Base-by-base conservation (phyloP, 1,140 invertebrate species). In the Monochamus saltuarius region DNA sequence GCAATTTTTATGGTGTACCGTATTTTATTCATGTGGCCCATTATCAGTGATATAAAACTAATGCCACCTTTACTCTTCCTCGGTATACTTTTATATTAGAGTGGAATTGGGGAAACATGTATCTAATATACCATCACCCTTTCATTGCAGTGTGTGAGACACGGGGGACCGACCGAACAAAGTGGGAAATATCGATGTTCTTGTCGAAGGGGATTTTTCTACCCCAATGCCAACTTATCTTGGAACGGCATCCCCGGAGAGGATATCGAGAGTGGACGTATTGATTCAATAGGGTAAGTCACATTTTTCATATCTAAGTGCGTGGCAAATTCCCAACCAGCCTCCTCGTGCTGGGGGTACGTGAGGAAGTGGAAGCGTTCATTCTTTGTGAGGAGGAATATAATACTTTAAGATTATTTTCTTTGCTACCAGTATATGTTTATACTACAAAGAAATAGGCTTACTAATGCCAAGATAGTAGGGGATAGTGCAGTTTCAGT, bases 181-280 rank as follows among this genome's bases (percentile, higher is more conserved):
- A 65, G 67, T 38, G 71, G 66, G 7, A 65, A 69, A 36, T 82
- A 82, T 64, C 76, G 74, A 17, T 82, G 81, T 56, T 55, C 77
- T 10, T 82, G 81, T 63, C 71, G 69, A 11, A 73, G 76, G 10
- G 80, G 80, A 42, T 82, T 69, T 51, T 82, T 79, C 64, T 65
- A 78, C 65, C 76, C 75, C 7, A 65, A 65, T 37, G 65, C 69
- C 13, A 79, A 81, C 62, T 62, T 73, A 6, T 76, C 74, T 34
- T 72, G 79, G 55, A 75, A 73, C 56, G 80, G 77, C 11, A 79
- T 81, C 66, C 65, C 68, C 10, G 78, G 78, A 17, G 75, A 79
- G 60, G 72, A 79, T 35, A 71, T 81, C 14, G 79, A 80, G 63
- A 68, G 66, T 7, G 76, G 73, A 19, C 67, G 73, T 61, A 73